Evolutionary conservation across 2,113 vertebrate genomes (phyloP).

Genomic region (Mugil cephalus): DNA sequence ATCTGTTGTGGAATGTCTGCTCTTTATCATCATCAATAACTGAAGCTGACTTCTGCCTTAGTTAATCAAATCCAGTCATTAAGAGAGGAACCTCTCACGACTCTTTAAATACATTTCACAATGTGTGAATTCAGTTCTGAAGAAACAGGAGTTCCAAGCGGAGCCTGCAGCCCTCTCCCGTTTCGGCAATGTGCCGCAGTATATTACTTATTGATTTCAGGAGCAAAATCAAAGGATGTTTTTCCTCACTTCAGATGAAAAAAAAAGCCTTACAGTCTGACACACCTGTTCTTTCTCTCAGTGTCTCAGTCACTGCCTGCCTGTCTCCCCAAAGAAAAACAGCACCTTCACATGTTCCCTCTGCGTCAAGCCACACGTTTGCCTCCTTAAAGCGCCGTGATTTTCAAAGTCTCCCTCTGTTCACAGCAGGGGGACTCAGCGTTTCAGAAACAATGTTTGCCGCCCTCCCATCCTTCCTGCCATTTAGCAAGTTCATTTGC

Average conservation of each 20-base stretch:
- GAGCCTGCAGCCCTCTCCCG: slow-evolving; percentile 1
- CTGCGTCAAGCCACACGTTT: slow-evolving; percentile 32
- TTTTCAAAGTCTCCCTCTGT: slow-evolving; percentile 16
- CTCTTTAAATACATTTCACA: neutral
- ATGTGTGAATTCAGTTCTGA: neutral
- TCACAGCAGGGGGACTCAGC: slow-evolving; percentile 44
- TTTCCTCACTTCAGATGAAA: slow-evolving; percentile 10
- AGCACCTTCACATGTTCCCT: slow-evolving; percentile 8
- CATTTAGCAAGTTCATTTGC: slow-evolving; percentile 40
- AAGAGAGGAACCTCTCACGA: neutral
- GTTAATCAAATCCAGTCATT: neutral
- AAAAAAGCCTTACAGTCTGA: neutral
- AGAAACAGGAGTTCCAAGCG: neutral
- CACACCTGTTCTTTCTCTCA: neutral
- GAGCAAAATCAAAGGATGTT: slow-evolving; percentile 41
- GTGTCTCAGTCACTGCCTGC: neutral
- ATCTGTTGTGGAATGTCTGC: neutral
- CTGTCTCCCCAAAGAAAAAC: neutral
- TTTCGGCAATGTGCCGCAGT: slow-evolving; percentile 13
- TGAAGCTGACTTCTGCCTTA: neutral
- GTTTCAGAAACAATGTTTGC: slow-evolving; percentile 44
- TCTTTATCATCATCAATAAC: slow-evolving; percentile 3
- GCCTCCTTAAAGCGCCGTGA: slow-evolving; percentile 29
- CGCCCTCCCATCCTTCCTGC: slow-evolving; percentile 16
- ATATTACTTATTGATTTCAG: slow-evolving; percentile 59